Percentiles rank a stretch among this genome's conserved stretches.
These are phyloP conservation scores for Limenitis camilla DNA, from an alignment of 2,888 invertebrate genomes.

Conservation along the genomic window DNA sequence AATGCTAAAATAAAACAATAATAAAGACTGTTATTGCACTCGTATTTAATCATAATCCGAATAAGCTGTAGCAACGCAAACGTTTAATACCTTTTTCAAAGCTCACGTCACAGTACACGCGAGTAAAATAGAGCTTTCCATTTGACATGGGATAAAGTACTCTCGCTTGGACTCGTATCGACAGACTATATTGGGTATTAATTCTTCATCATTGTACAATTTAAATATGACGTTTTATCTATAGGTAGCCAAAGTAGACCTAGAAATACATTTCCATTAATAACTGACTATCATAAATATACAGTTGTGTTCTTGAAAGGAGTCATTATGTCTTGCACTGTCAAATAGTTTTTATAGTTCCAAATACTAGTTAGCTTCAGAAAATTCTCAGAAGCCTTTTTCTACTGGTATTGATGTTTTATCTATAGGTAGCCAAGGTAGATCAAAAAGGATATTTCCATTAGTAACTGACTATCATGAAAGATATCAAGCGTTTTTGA, in stretches of 20 bases:
- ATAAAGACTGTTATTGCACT: no score
- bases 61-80: background rate
- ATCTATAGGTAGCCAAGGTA: background rate
- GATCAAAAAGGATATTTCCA: no score
- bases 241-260: background rate
- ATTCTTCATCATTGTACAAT: background rate
- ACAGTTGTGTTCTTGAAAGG: no score
- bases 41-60: background rate
- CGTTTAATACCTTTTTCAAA: slow-evolving; percentile 10
- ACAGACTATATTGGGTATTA: slow-evolving; percentile 1
- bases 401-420: background rate
- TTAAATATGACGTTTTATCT: background rate
- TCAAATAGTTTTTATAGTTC: no score
- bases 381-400: no score
- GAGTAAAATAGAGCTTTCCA: slow-evolving; percentile 7
- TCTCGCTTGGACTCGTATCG: background rate
- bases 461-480: no score
- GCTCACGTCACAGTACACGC: slow-evolving; percentile 8
- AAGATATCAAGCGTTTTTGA: no score
- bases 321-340: no score
- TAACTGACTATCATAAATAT: no score
- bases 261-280: no score
- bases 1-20: no score
- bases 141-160: slow-evolving; percentile 14
- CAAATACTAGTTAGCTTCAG: no score